phyloP scores from a whole-genome alignment of 2,113 vertebrate genomes.

The chimpanzee (Pan troglodytes) region NHGRI_mPanTro3-v2.1_pri NC_072417.2:63595501-63596000 shows the following conservation, averaged over 20 bases:
- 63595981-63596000: too few relatives aligned
- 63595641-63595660: not conserved
- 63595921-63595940: not conserved
- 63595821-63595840: not conserved
- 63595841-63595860: not conserved
- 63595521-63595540: not conserved
- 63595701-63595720: not conserved
- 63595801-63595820: not conserved
- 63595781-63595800: not conserved
- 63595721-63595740: not conserved
- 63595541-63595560: not conserved
- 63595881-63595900: not conserved
- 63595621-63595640: not conserved
- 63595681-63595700: not conserved
- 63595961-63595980: too few relatives aligned
- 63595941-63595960: not conserved
- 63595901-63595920: not conserved
- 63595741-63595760: not conserved
- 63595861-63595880: not conserved
- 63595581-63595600: not conserved
- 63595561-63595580: not conserved
- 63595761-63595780: too few relatives aligned
- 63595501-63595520: not conserved
- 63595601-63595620: not conserved
- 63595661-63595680: not conserved